phyloP scores from a whole-genome alignment of 2,113 vertebrate species.

The Thamnophis sirtalis region DNA sequence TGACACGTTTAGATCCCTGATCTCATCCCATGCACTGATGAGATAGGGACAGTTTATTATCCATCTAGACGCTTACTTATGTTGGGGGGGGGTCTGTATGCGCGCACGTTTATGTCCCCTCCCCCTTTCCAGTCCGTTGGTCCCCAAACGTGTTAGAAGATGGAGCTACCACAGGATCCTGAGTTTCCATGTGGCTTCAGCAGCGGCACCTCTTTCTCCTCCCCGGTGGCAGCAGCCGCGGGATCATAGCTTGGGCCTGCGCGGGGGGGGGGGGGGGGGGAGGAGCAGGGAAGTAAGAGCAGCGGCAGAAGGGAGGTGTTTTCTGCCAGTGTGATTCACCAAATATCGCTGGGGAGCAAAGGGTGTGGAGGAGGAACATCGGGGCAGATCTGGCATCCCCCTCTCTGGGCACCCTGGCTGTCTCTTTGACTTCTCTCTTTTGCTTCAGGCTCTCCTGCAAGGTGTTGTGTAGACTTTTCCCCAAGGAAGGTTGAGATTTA shows the following conservation, averaged over 20 bases:
- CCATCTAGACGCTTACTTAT: conserved; percentile 21
- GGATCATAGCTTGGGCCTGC: conserved; percentile 69
- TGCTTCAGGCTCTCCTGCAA: conserved; percentile 62
- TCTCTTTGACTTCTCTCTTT: conserved; percentile 57
- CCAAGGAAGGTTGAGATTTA: conserved; percentile 76
- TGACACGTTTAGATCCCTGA: conserved; percentile 78
- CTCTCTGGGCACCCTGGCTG: conserved; percentile 16
- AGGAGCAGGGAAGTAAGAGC: neutral
- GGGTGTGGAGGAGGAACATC: conserved; percentile 42
- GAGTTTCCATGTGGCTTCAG: conserved; percentile 61
- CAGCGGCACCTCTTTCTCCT: conserved; percentile 54
- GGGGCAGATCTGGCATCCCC: conserved; percentile 50
- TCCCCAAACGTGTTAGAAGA: conserved; percentile 1
- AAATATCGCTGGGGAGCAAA: conserved; percentile 58
- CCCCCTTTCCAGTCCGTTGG: neutral
- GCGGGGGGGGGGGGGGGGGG: conserved; percentile 64
- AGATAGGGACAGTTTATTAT: neutral
- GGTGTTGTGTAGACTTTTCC: conserved; percentile 79
- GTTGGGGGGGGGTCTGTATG: neutral
- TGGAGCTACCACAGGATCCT: conserved; percentile 58
- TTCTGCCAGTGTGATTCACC: conserved; percentile 60
- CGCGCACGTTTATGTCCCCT: neutral
- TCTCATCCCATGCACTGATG: conserved; percentile 34
- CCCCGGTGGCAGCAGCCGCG: conserved; percentile 65
- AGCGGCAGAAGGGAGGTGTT: conserved; percentile 61